Base-by-base conservation (phyloP, 2,888 invertebrate species). In the Limnephilus marmoratus region DNA sequence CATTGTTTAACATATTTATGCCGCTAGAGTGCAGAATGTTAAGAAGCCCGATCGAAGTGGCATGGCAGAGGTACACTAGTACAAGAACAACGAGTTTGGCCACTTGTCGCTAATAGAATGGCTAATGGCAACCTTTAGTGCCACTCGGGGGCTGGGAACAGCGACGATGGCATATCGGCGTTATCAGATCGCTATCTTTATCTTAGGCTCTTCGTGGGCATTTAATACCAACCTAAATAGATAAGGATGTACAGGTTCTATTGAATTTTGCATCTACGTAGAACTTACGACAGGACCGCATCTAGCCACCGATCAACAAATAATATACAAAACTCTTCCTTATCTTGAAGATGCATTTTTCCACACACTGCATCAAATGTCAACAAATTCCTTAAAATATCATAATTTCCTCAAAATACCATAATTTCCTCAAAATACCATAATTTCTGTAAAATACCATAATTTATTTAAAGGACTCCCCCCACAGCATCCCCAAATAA, bases 91-190 rank as follows among this genome's bases (percentile, higher is more conserved):
- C 83, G 37, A 83, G 83, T 83, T 83, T 83, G 34, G 83, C 37
- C 24, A 83, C 83, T 83, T 34, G 83, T 41, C 34, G 83, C 83
- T 83, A 83, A 83, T 83, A 83, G 37, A 83, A 83, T 83, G 37
- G 37, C 83, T 83, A 83, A 83, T 83, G 83, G 37, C 82, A 31
- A 83, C 82, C 34, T 83, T 83, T 31, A 83, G 82, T 83, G 82
- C 82, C 34, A 31, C 82, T 41, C 37, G 34, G 37, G 18, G 83
- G 83, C 37, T 34, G 83, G 34, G 83, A 24, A 34, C 83, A 83
- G 83, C 83, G 37, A 37, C 83, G 83, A 83, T 83, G 83, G 83
- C 83, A 34, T 41, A 83, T 83, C 83, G 83, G 83, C 83, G 83
- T 83, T 83, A 83, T 83, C 83, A 41, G 83, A 83, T 83, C 83